Evolutionary conservation across 2,888 invertebrate genomes (phyloP).

Genomic region (Marronus borbonicus): DNA sequence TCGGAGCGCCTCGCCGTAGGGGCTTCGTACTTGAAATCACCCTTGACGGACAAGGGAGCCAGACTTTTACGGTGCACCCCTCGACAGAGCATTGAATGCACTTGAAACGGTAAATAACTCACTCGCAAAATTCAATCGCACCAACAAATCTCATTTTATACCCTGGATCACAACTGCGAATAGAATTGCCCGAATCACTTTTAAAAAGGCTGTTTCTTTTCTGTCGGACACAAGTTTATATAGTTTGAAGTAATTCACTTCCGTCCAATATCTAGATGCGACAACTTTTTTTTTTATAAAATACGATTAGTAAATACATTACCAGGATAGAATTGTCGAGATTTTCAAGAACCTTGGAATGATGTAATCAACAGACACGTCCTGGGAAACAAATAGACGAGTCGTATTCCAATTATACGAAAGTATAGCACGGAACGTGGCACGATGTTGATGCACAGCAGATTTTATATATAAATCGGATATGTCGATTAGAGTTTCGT

Average conservation of each 20-base stretch:
- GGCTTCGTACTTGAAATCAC: conserved; percentile 42
- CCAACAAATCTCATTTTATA: conserved; percentile 47
- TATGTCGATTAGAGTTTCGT: too few species aligned
- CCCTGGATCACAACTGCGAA: conserved; percentile 43
- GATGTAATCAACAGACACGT: too few species aligned
- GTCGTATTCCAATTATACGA: too few species aligned
- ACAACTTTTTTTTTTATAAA: neutral
- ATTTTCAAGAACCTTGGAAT: neutral
- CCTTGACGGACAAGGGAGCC: conserved; percentile 43
- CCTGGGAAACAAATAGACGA: too few species aligned
- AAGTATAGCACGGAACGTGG: too few species aligned
- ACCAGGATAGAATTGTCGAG: neutral
- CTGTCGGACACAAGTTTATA: conserved; percentile 22
- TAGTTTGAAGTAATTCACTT: conserved; percentile 34
- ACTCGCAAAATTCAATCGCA: conserved; percentile 48
- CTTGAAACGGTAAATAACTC: conserved; percentile 48
- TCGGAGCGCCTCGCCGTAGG: conserved; percentile 19
- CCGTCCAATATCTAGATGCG: neutral
- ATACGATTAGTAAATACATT: neutral
- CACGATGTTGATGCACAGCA: too few species aligned
- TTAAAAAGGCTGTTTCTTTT: conserved; percentile 19
- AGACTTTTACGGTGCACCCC: conserved; percentile 40
- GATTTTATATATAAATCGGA: too few species aligned
- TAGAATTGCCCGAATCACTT: conserved; percentile 37
- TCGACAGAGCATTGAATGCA: conserved; percentile 43